Evolutionary conservation across 2,888 invertebrate genomes (phyloP), one percentile per base, ranked within the genome.

Genomic region (Pinctada fucata): DNA sequence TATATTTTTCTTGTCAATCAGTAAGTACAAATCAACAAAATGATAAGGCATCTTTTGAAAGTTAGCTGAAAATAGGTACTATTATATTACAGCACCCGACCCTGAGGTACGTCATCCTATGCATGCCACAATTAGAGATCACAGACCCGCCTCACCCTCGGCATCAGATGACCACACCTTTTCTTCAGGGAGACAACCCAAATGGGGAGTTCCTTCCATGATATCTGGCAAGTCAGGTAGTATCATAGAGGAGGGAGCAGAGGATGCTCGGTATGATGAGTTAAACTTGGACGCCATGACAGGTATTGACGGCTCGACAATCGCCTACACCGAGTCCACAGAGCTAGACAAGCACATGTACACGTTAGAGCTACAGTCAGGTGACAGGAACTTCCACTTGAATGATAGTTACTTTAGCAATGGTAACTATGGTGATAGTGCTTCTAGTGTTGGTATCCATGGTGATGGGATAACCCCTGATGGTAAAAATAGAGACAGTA

Each of bases 211-310:
- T 1, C 31, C 31, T 31, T 31, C 31, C 31, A 31, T 31, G 31
- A n/a, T 72, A 4, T 77, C 77, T 6, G n/a, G 66, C 31, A 67
- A 58, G 13, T 67, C 70, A 72, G 69, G 78, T 48, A 81, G 81
- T 70, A 81, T 76, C 47, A 70, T 68, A n/a, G 81, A 73, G 31
- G 84, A 83, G 31, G 84, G 84, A 51, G 78, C 78, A n/a, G 81
- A 80, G 10, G 77, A 66, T 71, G 80, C 80, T 49, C 16, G 16
- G 47, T 45, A 47, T 45, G 71, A 52, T 16, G 69, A 49, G 13
- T 48, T 67, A 4, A 67, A 68, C 47, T 66, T 67, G 31, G 69
- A 75, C 58, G 58, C 68, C 47, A 16, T 75, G 48, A 69, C 75
- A 75, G 75, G 75, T 75, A 75, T 69, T 31, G 75, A 75, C 10